These are phyloP conservation scores for Troglohyphantes excavatus DNA, from an alignment of 2,888 invertebrate genomes.

Conservation along the genomic window DNA sequence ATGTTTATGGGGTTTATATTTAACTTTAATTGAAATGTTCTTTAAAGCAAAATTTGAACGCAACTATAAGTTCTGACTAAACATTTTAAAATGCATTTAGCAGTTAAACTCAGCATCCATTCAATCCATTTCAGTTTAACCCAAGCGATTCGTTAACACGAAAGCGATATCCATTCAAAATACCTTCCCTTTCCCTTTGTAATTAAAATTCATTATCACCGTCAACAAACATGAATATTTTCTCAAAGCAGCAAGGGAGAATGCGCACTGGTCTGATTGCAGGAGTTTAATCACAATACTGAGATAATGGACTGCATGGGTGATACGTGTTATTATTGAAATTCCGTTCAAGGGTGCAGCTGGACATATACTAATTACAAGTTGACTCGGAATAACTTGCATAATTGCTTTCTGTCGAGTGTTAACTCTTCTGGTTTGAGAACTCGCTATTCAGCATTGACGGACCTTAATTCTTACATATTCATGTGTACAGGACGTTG, in stretches of 20 bases:
- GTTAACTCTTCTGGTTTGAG: too few species aligned
- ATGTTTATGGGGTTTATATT: too few species aligned
- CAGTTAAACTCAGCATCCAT: too few species aligned
- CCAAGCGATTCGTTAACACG: not conserved
- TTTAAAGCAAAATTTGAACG: too few species aligned
- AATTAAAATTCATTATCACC: not conserved
- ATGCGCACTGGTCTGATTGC: not conserved
- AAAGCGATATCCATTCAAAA: not conserved
- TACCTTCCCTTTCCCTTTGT: not conserved
- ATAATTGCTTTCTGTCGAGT: not conserved
- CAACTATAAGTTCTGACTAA: too few species aligned
- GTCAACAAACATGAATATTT: slow-evolving; percentile 9
- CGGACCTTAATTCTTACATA: too few species aligned
- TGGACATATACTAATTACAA: slow-evolving; percentile 4
- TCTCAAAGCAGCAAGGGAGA: not conserved
- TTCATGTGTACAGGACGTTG: too few species aligned
- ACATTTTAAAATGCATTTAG: too few species aligned
- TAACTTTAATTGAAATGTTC: too few species aligned
- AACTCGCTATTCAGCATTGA: too few species aligned
- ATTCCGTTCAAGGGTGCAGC: not conserved
- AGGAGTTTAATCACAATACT: not conserved
- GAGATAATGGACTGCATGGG: not conserved
- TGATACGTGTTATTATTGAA: not conserved
- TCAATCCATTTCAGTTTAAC: not conserved
- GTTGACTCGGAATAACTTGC: not conserved